Percentiles rank a stretch among this genome's conserved stretches.
These are phyloP conservation scores for Anguilla obscura DNA, from an alignment of 2,797 vertebrate species.

Conservation along the genomic window DNA sequence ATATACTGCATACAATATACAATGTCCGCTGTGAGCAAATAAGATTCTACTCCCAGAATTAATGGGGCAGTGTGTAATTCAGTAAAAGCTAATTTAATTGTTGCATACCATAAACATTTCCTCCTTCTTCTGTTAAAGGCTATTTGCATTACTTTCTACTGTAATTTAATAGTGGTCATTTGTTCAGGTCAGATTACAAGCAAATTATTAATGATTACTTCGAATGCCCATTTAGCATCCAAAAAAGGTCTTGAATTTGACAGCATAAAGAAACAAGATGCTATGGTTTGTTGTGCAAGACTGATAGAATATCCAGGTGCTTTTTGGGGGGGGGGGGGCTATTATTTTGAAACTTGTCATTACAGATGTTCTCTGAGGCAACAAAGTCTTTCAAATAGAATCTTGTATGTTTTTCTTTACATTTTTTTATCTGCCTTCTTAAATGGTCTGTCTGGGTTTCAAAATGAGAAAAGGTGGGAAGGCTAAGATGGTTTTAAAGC, in stretches of 20 bases:
- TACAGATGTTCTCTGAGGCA: constrained; percentile 14
- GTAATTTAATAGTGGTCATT: background rate
- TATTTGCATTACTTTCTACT: background rate
- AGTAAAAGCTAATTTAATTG: no score
- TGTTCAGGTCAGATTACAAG: background rate
- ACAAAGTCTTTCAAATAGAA: background rate
- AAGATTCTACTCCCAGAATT: no score
- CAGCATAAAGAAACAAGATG: background rate
- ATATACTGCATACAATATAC: no score
- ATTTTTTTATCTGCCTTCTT: constrained; percentile 15
- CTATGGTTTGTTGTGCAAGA: background rate
- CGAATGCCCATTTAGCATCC: background rate
- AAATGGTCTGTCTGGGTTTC: background rate
- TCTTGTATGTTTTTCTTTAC: background rate
- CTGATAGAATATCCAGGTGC: background rate
- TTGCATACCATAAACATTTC: background rate
- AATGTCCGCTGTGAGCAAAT: no score
- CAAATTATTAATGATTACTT: background rate
- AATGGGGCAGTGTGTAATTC: no score
- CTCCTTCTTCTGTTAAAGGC: background rate
- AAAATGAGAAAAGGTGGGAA: background rate
- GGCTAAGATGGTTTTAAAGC: background rate
- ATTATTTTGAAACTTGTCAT: constrained; percentile 10
- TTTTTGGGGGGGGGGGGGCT: no score
- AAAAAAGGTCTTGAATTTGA: background rate